Evolutionary conservation across 2,113 vertebrate genomes (phyloP), one percentile per base, ranked within the genome.

Genomic region (Microtus pennsylvanicus): DNA sequence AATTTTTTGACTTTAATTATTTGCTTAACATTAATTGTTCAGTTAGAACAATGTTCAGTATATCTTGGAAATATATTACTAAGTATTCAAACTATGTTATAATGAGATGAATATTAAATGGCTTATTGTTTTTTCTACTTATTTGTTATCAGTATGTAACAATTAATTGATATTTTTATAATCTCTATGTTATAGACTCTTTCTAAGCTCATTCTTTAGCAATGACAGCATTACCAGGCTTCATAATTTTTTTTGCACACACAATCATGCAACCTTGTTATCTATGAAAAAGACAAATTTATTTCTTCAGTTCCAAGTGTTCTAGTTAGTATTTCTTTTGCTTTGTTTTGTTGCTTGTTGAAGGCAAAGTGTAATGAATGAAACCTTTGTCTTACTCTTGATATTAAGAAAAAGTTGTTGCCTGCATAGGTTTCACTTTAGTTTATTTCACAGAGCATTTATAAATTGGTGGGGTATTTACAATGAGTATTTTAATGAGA

Each of bases 381-480:
- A 89, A 65, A 52, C 1, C 12, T 0, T 74, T n/a, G 65, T 0
- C 2, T 89, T 82, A 35, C 30, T 96, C 24, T 72, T 93, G 21
- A 83, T 33, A 42, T 63, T 76, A 93, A 52, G 8, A 26, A 75
- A 75, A 96, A 65, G 9, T n/a, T 52, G 1, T 63, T 67, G 4
- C 16, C 26, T 28, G 9, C 42, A 21, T 94, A 33, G 33, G 13
- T 82, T 63, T 96, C 72, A 83, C 42, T 35, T 38, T 91, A 94
- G 86, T 30, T 81, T n/a, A 86, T 90, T 78, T 88, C 52, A 92
- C 7, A 92, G 76, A 80, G 78, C 50, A 77, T 61, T 89, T 77
- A 90, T 81, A 69, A 74, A 65, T 77, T 72, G 14, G 38, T 82
- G 69, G 90, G 82, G 4, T 42, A 75, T 6, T 55, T 70, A 70